Evolutionary conservation across 2,113 vertebrate species (phyloP).

Genomic region (Hyla sarda): DNA sequence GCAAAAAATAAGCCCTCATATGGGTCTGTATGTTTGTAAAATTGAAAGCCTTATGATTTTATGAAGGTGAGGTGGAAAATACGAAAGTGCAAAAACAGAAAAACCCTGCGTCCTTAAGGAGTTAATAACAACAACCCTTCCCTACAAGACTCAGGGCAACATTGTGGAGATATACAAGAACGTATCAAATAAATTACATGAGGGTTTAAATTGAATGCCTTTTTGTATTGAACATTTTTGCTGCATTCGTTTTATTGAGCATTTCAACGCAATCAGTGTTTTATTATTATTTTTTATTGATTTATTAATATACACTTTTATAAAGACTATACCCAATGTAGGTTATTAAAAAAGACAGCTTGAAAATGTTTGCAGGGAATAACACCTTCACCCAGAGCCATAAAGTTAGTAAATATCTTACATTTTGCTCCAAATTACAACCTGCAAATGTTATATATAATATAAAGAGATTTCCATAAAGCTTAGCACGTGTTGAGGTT

Average conservation of each 20-base stretch:
- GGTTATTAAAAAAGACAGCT: conserved; percentile 9
- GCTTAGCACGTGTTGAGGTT: conserved; percentile 48
- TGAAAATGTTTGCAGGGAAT: conserved; percentile 25
- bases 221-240: neutral
- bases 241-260: neutral
- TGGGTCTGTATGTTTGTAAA: too few relatives aligned
- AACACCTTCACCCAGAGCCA: conserved; percentile 18
- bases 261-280: neutral
- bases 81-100: too few relatives aligned
- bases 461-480: conserved; percentile 48
- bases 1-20: too few relatives aligned
- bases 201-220: neutral
- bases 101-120: too few relatives aligned
- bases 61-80: too few relatives aligned
- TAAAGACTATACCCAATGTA: neutral
- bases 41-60: too few relatives aligned
- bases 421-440: conserved; percentile 48
- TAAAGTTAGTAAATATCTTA: conserved; percentile 29
- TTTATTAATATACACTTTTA: conserved; percentile 33
- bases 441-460: conserved; percentile 42
- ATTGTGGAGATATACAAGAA: neutral
- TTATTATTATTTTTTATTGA: conserved; percentile 21
- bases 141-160: neutral
- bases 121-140: too few relatives aligned
- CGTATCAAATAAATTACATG: neutral